A percentile compares a stretch with the other conserved stretches of the same genome.
Evolutionary conservation across 1,140 invertebrate species (phyloP).

Genomic region (Coenobita brevimanus): DNA sequence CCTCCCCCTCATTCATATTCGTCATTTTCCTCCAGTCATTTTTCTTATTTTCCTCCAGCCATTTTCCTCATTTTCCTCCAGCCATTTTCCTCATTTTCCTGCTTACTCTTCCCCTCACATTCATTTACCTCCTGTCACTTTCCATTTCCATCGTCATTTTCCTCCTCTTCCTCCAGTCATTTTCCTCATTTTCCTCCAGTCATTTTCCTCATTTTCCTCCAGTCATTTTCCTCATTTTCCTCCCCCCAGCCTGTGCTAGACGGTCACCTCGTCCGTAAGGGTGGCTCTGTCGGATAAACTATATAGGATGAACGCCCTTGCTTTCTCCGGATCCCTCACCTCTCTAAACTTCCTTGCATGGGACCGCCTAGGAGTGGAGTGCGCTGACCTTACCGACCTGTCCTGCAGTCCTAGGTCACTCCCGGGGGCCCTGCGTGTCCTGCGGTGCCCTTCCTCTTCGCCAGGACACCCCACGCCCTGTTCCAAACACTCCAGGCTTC

Average conservation of each 20-base stretch:
- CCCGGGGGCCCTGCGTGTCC: background rate
- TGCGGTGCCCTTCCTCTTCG: background rate
- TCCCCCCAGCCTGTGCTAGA: slow-evolving; percentile 2
- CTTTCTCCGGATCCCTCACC: slow-evolving; percentile 36
- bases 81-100: too few species aligned
- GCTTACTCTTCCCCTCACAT: too few species aligned
- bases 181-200: too few species aligned
- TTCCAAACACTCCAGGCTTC: slow-evolving; percentile 44
- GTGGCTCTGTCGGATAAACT: slow-evolving; percentile 52
- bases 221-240: background rate
- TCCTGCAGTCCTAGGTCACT: slow-evolving; percentile 32
- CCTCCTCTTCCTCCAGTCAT: too few species aligned
- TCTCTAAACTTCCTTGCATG: slow-evolving; percentile 39
- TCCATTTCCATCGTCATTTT: too few species aligned
- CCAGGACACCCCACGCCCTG: slow-evolving; percentile 13
- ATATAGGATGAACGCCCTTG: slow-evolving; percentile 41
- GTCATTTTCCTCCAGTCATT: too few species aligned
- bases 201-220: background rate
- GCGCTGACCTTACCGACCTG: slow-evolving; percentile 50
- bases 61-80: too few species aligned
- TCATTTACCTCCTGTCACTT: too few species aligned
- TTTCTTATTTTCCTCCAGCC: too few species aligned
- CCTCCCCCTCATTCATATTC: too few species aligned
- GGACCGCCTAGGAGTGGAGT: slow-evolving; percentile 36
- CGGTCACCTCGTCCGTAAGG: slow-evolving; percentile 58